A percentile compares a stretch with the other conserved stretches of the same genome.
Evolutionary conservation across 2,888 invertebrate genomes (phyloP).

Genomic region (Cepaea hortensis): DNA sequence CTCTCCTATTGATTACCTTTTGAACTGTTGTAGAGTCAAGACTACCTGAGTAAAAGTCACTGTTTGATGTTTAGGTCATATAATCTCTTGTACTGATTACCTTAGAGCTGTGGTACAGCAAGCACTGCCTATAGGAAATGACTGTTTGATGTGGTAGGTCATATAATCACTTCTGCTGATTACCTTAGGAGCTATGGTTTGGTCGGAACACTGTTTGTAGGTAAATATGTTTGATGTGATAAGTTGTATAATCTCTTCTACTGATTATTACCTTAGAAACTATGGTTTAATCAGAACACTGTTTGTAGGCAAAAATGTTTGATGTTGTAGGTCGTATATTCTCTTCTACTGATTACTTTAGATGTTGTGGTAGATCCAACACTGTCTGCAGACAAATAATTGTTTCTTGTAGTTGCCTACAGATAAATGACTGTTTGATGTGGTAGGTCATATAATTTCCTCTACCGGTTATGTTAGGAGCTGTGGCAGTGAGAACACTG

Average conservation of each 20-base stretch:
- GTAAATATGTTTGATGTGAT: conserved; percentile 73
- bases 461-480: conserved; percentile 71
- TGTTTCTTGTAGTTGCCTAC: conserved; percentile 75
- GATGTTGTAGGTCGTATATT: conserved; percentile 68
- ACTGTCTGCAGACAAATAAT: conserved; percentile 62
- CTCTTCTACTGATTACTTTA: conserved; percentile 73
- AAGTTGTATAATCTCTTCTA: conserved; percentile 61
- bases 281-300: conserved; percentile 50
- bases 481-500: too few species aligned
- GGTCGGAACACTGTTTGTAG: conserved; percentile 23
- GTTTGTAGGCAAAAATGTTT: conserved; percentile 69
- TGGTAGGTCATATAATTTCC: conserved; percentile 58
- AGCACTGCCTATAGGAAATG: conserved; percentile 62
- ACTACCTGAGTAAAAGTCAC: conserved; percentile 62
- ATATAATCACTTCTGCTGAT: conserved; percentile 70
- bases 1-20: conserved; percentile 73
- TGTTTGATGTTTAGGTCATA: conserved; percentile 70
- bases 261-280: conserved; percentile 66
- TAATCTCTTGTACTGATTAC: conserved; percentile 66
- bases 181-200: conserved; percentile 52
- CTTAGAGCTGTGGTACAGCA: conserved; percentile 42
- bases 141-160: conserved; percentile 74
- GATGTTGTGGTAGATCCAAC: conserved; percentile 46
- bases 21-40: conserved; percentile 49
- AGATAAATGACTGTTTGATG: conserved; percentile 72